Conservation (phyloP, 53 echinoderm and acorn worm genomes). For the Luidia sarsii region DNA sequence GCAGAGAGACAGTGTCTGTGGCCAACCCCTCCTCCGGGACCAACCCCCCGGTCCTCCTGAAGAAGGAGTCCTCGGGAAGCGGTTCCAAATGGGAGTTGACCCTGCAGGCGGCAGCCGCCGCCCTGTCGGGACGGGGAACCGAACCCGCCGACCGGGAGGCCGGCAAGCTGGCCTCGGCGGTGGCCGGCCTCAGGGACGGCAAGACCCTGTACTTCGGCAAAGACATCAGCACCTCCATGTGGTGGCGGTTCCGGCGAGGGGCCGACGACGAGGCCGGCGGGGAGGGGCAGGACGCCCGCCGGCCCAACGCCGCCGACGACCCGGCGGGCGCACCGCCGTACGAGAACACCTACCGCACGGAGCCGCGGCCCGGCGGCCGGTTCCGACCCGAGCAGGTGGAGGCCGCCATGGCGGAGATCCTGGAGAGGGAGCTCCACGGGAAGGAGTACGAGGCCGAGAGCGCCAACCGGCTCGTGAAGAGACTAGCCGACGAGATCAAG, state of each 20-base stretch:
- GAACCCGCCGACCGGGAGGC: neutral
- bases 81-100: slow-evolving; percentile 4
- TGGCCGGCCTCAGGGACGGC: neutral
- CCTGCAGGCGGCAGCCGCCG: slow-evolving; percentile 14
- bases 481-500: slow-evolving; percentile 56
- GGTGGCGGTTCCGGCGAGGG: slow-evolving; percentile 76
- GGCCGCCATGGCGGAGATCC: slow-evolving; percentile 47
- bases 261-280: neutral
- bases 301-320: neutral
- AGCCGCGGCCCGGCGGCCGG: slow-evolving; percentile 41
- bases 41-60: neutral
- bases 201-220: slow-evolving; percentile 78
- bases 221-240: slow-evolving; percentile 78
- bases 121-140: slow-evolving; percentile 8
- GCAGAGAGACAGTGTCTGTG: too few relatives aligned
- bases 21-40: too few relatives aligned
- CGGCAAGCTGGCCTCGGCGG: neutral
- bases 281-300: neutral
- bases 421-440: slow-evolving; percentile 4
- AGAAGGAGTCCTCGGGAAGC: neutral
- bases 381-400: slow-evolving; percentile 65
- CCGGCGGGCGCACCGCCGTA: slow-evolving; percentile 5
- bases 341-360: slow-evolving; percentile 68
- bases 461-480: slow-evolving; percentile 31
- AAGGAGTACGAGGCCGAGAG: slow-evolving; percentile 20